phyloP scores from a whole-genome alignment of 2,797 vertebrate species.

The Sebastolobus alascanus region DNA sequence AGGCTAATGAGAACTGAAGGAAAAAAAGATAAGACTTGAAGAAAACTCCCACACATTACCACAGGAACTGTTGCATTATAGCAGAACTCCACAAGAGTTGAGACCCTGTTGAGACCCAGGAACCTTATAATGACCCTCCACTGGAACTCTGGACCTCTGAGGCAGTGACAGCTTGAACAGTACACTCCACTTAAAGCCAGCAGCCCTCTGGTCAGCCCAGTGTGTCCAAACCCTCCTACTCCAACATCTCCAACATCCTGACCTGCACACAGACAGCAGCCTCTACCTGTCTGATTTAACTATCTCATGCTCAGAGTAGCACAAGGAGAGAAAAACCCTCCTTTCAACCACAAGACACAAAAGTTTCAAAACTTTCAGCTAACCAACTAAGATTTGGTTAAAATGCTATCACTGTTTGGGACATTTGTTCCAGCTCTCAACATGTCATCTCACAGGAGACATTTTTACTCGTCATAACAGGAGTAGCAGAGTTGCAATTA shows the following conservation, averaged over 20 bases:
- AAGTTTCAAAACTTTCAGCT: not conserved
- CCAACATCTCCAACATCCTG: not conserved
- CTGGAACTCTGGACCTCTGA: not conserved
- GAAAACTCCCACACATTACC: not conserved
- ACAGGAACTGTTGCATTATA: not conserved
- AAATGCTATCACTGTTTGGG: not conserved
- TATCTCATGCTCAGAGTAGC: not conserved
- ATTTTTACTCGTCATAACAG: not conserved
- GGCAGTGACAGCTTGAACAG: not conserved
- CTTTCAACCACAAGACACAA: not conserved
- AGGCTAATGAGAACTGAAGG: not conserved
- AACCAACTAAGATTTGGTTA: not conserved
- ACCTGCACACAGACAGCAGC: not conserved
- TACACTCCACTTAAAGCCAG: not conserved
- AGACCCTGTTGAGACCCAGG: not conserved
- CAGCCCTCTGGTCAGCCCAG: not conserved
- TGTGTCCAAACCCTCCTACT: not conserved
- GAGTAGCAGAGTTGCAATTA: not conserved
- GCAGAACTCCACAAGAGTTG: not conserved
- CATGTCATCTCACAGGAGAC: not conserved
- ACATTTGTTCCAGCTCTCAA: not conserved
- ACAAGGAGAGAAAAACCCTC: not conserved
- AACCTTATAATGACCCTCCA: not conserved
- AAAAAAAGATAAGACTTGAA: not conserved
- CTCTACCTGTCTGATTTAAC: not conserved